Conservation (phyloP, 2,797 vertebrate genomes). For the Gila robusta region DNA sequence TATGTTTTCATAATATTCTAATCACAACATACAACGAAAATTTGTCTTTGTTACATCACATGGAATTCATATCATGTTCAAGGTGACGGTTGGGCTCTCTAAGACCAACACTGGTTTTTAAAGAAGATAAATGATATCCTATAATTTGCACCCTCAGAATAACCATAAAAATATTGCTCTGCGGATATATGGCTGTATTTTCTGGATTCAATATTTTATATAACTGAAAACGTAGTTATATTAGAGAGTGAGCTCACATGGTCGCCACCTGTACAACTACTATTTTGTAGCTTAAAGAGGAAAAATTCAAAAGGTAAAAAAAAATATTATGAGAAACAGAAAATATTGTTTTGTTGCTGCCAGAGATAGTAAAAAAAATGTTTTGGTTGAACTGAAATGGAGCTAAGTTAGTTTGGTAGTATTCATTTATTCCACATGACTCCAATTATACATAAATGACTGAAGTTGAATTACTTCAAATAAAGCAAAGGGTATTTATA, state of each 20-base stretch:
- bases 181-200: not conserved
- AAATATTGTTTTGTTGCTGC: not conserved
- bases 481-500: not conserved
- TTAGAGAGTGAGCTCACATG: not conserved
- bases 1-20: slow-evolving; percentile 45
- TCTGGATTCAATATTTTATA: not conserved
- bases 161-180: not conserved
- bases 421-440: not conserved
- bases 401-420: not conserved
- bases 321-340: not conserved
- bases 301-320: not conserved
- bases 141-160: not conserved
- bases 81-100: slow-evolving; percentile 10
- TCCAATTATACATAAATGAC: not conserved
- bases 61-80: slow-evolving; percentile 25
- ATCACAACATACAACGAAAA: slow-evolving; percentile 41
- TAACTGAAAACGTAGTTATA: not conserved
- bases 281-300: not conserved
- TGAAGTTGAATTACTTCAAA: slow-evolving; percentile 3
- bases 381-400: slow-evolving; percentile 25
- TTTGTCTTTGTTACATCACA: slow-evolving; percentile 29
- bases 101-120: slow-evolving; percentile 18
- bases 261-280: not conserved
- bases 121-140: not conserved
- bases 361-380: not conserved